phyloP scores from a whole-genome alignment of 1,140 invertebrate genomes.

The Belonocnema kinseyi region DNA sequence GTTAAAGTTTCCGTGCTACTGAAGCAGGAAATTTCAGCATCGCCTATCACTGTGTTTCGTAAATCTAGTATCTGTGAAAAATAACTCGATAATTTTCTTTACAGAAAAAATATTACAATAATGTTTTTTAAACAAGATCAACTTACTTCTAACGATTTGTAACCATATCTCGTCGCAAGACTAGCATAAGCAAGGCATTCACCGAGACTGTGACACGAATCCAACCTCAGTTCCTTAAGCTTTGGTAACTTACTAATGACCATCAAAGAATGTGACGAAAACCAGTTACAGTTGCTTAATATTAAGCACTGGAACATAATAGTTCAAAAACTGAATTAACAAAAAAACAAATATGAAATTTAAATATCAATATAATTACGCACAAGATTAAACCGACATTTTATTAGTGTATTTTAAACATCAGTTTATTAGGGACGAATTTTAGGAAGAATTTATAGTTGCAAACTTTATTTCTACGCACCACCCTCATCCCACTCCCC shows the following conservation, averaged over 20 bases:
- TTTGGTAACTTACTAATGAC: conserved; percentile 81
- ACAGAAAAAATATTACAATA: conserved; percentile 31
- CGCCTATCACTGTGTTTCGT: conserved; percentile 80
- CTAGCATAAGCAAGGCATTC: conserved; percentile 86
- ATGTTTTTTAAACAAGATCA: conserved; percentile 6
- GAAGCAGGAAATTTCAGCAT: conserved; percentile 82
- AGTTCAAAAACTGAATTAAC: conserved; percentile 22
- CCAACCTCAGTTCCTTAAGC: conserved; percentile 78
- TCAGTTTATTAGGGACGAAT: too few relatives aligned
- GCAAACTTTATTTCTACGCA: too few relatives aligned
- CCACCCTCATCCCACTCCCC: too few relatives aligned
- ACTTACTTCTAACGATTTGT: conserved; percentile 79
- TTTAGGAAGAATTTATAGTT: too few relatives aligned
- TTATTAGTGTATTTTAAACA: too few relatives aligned
- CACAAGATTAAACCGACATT: too few relatives aligned
- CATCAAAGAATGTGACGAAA: conserved; percentile 82
- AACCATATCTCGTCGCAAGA: conserved; percentile 84
- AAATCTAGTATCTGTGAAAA: conserved; percentile 78
- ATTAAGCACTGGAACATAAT: conserved; percentile 77
- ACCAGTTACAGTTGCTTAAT: conserved; percentile 82
- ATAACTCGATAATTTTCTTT: conserved; percentile 13
- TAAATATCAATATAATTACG: too few relatives aligned
- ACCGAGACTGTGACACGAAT: conserved; percentile 79
- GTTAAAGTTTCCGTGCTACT: conserved; percentile 78
- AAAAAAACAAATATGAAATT: too few relatives aligned